Evolutionary conservation across 2,888 invertebrate species (phyloP).

Genomic region (Latheticus oryzae): DNA sequence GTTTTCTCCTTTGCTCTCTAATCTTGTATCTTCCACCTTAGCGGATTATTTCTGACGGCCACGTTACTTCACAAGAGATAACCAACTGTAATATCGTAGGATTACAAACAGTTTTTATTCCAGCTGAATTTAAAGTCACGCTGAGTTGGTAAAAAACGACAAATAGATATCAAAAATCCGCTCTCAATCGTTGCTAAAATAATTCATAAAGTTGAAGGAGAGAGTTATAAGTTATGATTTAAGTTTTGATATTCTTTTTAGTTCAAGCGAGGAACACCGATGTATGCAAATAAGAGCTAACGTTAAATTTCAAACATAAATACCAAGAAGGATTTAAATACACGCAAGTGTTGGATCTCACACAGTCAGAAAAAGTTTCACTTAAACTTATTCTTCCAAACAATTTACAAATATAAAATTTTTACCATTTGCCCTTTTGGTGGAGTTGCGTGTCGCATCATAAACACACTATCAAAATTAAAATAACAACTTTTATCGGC

Average conservation of each 20-base stretch:
- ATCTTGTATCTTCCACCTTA: constrained; percentile 33
- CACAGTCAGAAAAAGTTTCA: no score
- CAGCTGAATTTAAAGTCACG: not conserved
- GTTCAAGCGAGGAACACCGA: constrained; percentile 23
- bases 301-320: constrained; percentile 35
- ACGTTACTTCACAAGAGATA: constrained; percentile 22
- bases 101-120: constrained; percentile 6
- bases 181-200: constrained; percentile 16
- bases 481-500: constrained; percentile 17
- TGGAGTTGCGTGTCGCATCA: constrained; percentile 22
- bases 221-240: constrained; percentile 17
- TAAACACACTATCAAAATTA: constrained; percentile 8
- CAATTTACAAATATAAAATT: not conserved
- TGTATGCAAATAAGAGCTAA: constrained; percentile 26
- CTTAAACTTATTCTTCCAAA: no score
- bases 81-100: constrained; percentile 18
- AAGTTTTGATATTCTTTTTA: constrained; percentile 26
- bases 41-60: constrained; percentile 26
- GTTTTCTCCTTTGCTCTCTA: constrained; percentile 24
- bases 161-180: not conserved
- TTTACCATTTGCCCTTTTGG: not conserved
- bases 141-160: constrained; percentile 16
- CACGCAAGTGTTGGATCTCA: no score
- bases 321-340: constrained; percentile 36
- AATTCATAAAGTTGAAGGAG: constrained; percentile 21